These are phyloP conservation scores for Cryptoprocta ferox DNA, from an alignment of 2,797 vertebrate species.

Conservation along the genomic window DNA sequence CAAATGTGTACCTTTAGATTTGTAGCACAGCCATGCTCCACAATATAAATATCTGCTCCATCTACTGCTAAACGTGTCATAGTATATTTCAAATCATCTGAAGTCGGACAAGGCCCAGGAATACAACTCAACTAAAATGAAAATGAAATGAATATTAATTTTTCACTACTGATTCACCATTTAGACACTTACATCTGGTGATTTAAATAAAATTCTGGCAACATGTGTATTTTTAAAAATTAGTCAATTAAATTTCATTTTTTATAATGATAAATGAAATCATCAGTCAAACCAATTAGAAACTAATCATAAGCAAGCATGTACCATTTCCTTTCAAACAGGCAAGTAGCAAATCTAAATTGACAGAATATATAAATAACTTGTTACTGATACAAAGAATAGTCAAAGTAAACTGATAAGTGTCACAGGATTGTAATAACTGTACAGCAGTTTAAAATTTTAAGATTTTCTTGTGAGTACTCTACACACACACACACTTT, in stretches of 20 bases:
- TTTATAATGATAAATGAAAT: conserved; percentile 49
- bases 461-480: conserved; percentile 9
- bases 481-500: background rate
- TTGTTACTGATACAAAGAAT: conserved; percentile 35
- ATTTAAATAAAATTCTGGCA: background rate
- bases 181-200: background rate
- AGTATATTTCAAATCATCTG: conserved; percentile 97
- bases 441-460: background rate
- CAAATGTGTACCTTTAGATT: conserved; percentile 91
- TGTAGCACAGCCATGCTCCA: conserved; percentile 97
- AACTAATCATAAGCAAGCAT: background rate
- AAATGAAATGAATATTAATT: background rate
- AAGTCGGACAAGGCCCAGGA: conserved; percentile 95
- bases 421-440: background rate
- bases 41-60: conserved; percentile 94
- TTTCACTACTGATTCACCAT: background rate
- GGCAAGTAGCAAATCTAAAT: background rate
- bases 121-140: conserved; percentile 87
- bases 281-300: background rate
- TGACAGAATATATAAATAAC: background rate
- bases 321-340: conserved; percentile 33
- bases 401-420: background rate
- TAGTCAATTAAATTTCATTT: conserved; percentile 6
- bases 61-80: conserved; percentile 97
- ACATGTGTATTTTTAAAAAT: background rate